Percentiles rank a stretch among this genome's conserved stretches.
Evolutionary conservation across 2,113 vertebrate genomes (phyloP).

Genomic region (Geococcyx californianus): DNA sequence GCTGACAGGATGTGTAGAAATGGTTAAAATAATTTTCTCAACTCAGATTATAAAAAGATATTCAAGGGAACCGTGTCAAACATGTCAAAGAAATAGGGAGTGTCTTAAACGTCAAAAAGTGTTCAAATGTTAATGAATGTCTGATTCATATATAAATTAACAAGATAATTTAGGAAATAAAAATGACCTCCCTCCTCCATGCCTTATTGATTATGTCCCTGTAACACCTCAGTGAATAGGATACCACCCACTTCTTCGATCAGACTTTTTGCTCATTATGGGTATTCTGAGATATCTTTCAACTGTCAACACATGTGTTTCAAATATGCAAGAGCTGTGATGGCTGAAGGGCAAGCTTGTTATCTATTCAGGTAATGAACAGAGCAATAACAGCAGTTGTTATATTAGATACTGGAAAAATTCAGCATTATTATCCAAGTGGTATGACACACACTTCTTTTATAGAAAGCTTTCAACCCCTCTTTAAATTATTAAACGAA

Average conservation of each 20-base stretch:
- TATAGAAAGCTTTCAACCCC: slow-evolving; percentile 6
- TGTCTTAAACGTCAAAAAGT: slow-evolving; percentile 52
- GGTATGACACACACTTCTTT: background rate
- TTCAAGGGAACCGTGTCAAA: slow-evolving; percentile 28
- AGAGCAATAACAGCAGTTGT: background rate
- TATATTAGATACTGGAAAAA: slow-evolving; percentile 12
- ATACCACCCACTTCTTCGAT: slow-evolving; percentile 4
- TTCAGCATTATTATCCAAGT: background rate
- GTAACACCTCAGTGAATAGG: background rate
- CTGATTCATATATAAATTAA: slow-evolving; percentile 48
- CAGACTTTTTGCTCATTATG: background rate
- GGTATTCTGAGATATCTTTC: background rate
- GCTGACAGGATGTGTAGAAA: slow-evolving; percentile 2
- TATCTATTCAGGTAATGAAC: slow-evolving; percentile 8
- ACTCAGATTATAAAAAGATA: slow-evolving; percentile 29
- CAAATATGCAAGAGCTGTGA: background rate
- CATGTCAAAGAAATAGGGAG: slow-evolving; percentile 41
- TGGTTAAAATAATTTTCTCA: slow-evolving; percentile 31
- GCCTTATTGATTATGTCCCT: slow-evolving; percentile 44
- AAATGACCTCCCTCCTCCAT: slow-evolving; percentile 21
- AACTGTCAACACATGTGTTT: background rate
- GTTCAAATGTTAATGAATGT: slow-evolving; percentile 62
- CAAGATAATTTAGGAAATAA: slow-evolving; percentile 45
- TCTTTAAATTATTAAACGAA: background rate
- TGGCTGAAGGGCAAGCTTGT: slow-evolving; percentile 4